phyloP scores from a whole-genome alignment of 2,797 vertebrate species.

The Gallinago stenura region DNA sequence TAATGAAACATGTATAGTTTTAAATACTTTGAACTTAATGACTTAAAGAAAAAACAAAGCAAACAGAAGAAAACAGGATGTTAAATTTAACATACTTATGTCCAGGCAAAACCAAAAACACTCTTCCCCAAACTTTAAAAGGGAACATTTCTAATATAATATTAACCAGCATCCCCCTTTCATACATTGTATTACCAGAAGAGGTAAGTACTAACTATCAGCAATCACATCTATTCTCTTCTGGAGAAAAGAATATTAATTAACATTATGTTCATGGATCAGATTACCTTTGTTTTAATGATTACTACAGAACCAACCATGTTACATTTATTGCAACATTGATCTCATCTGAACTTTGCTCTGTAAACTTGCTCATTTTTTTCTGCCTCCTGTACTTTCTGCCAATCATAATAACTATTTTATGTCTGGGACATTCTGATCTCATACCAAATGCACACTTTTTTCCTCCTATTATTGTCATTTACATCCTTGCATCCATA shows the following conservation, averaged over 20 bases:
- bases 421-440: not conserved
- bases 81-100: not conserved
- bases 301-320: not conserved
- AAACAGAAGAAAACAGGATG: not conserved
- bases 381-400: not conserved
- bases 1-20: constrained; percentile 46
- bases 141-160: not conserved
- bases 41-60: not conserved
- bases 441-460: not conserved
- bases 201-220: not conserved
- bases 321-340: not conserved
- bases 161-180: not conserved
- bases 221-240: not conserved
- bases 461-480: not conserved
- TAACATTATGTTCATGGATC: not conserved
- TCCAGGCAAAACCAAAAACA: not conserved
- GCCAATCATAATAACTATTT: not conserved
- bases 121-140: not conserved
- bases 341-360: not conserved
- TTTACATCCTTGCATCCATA: not conserved
- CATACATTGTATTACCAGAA: not conserved
- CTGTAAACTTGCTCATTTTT: not conserved
- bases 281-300: not conserved
- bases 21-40: constrained; percentile 20
- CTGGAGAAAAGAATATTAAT: not conserved